Base-by-base conservation (phyloP, 2,113 vertebrate species). In the Neomonachus schauinslandi region DNA sequence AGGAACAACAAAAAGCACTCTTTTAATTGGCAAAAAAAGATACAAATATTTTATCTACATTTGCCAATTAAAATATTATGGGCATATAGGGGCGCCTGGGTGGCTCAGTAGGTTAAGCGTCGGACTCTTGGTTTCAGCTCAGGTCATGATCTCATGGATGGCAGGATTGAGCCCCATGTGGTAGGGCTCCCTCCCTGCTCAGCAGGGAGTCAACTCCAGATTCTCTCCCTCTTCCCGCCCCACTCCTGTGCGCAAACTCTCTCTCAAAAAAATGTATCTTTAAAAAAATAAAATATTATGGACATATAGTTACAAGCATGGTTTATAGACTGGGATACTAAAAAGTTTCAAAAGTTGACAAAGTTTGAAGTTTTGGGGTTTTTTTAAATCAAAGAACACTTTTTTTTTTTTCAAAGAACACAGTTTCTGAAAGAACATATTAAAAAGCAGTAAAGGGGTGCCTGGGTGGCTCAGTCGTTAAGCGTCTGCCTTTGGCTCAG, bases 321-420 rank as follows among this genome's bases (percentile, higher is more conserved):
- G 19, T 33, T 95, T 96, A 91, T 21, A 93, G 57, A n/a, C 39
- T 36, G n/a, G 49, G 31, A 67, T 86, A 85, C 39, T 93, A 84
- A 69, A 91, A 84, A 42, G 28, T 92, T 93, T 91, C n/a, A 59
- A 63, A 96, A 96, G 61, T 36, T 83, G 74, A 67, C 95, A 93
- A 42, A 12, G 31, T 51, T 81, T 89, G 24, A 90, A 84, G 51
- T 85, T 55, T 13, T 61, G 76, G 16, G 36, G 89, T 71, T 86
- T 85, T 63, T 82, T 80, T 92, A 9, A 71, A 82, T 61, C 31
- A 69, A 69, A 69, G 31, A 67, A 67, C 33, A 67, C 15, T 57
- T 21, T 33, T 16, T 67, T 39, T 16, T 16, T 67, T 7, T 16
- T 8, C 31, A 81, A 91, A 89, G 69, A 84, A 94, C 91, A 90